Evolutionary conservation across 1,140 invertebrate species (phyloP).

Genomic region (Nymphalis io): DNA sequence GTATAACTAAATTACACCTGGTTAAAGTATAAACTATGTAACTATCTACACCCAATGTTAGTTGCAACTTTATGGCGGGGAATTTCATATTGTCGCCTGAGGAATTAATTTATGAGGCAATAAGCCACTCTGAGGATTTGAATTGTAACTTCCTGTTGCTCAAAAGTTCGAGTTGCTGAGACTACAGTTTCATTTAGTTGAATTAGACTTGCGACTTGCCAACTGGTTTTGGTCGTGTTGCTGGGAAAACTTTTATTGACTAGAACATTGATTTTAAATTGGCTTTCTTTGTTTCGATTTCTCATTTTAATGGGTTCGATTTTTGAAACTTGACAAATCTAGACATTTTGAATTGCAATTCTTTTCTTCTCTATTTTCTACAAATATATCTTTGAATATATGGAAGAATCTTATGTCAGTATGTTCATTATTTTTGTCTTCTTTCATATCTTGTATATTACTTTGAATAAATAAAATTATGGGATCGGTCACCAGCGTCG

Average conservation of each 20-base stretch:
- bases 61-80: not conserved
- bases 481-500: too few species aligned
- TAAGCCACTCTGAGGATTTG: conserved; percentile 20
- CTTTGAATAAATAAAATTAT: too few species aligned
- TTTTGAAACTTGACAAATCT: too few species aligned
- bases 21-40: conserved; percentile 6
- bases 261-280: not conserved
- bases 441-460: too few species aligned
- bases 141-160: conserved; percentile 16
- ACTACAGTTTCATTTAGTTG: conserved; percentile 5
- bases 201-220: conserved; percentile 13
- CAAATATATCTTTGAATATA: too few species aligned
- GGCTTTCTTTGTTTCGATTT: not conserved
- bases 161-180: conserved; percentile 1
- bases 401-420: too few species aligned
- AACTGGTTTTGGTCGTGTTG: not conserved
- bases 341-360: too few species aligned
- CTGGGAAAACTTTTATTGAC: conserved; percentile 3
- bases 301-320: not conserved
- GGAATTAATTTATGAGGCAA: conserved; percentile 29
- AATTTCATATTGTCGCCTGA: conserved; percentile 23
- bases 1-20: not conserved
- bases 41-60: not conserved
- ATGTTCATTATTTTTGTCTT: too few species aligned
- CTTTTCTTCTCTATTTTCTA: too few species aligned